Evolutionary conservation across 2,113 vertebrate genomes (phyloP), one percentile per base, ranked within the genome.

Genomic region (Actenoides lindsayi): DNA sequence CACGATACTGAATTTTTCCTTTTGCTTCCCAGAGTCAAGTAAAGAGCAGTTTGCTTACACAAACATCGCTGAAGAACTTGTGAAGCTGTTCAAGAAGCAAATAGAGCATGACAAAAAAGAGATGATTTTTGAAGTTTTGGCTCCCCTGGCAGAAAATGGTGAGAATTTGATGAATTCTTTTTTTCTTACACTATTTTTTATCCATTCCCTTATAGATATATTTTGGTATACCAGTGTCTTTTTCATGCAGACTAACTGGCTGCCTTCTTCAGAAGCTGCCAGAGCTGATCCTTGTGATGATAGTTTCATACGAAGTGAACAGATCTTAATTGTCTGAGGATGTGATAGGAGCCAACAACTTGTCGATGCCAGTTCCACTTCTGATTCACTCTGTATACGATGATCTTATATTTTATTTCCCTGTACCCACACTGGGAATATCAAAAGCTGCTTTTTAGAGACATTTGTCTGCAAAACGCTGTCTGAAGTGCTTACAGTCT

Each of bases 11-110:
- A 71, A 33, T 94, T 95, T 95, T 64, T 83, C 30, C n/a, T 87
- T 84, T 83, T 94, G 44, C 95, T 94, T 97, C 81, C 50, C 97
- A 99, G 99, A 99, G 97, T 99, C 99, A 53, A 99, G 99, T 98
- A 99, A 99, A 98, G 99, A 99, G 96, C 99, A 99, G 98, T 99
- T 99, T 97, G 99, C 99, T 42, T 98, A 99, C 94, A 99, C 99
- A 88, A 99, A 99, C 68, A 98, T 99, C 41, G 99, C 99, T 1
- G 99, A 99, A 96, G 99, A 99, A 95, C 98, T 99, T 95, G 99
- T 99, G 89, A 99, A 98, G 82, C 98, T 99, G 17, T 99, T 99
- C 98, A 99, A 98, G 97, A 99, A 99, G 96, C 99, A 99, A 97
- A 97, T 98, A 27, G 99, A 99, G 83, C 99, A 99, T 70, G 99